Conservation (phyloP, 2,797 vertebrate species). For the Halcyon badia region DNA sequence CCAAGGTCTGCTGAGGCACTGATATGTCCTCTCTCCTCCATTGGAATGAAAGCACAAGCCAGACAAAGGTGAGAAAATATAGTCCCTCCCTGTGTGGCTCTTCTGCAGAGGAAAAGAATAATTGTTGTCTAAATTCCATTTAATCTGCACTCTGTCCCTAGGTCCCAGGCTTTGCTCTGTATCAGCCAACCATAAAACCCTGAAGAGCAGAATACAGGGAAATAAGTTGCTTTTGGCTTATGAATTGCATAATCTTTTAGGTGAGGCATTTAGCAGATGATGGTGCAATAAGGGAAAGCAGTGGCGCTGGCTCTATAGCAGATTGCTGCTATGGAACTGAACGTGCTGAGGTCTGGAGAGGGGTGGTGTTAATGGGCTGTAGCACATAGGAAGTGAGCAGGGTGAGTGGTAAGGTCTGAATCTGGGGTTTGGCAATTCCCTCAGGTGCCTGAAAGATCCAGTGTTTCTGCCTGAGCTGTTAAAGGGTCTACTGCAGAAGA, state of each 20-base stretch:
- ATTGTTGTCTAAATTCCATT: conserved; percentile 7
- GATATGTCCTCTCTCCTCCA: not conserved
- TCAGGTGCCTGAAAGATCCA: not conserved
- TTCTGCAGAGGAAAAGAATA: not conserved
- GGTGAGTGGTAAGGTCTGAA: conserved; percentile 23
- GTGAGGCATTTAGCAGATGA: not conserved
- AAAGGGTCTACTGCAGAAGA: conserved; percentile 15
- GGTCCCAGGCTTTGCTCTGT: not conserved
- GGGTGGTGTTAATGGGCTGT: conserved; percentile 12
- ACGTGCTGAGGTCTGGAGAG: not conserved
- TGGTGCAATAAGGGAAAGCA: not conserved
- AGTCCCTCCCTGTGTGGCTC: not conserved
- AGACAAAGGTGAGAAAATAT: conserved; percentile 39
- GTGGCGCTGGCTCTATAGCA: not conserved
- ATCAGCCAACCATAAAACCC: not conserved
- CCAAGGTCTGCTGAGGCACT: not conserved
- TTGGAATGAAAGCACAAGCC: not conserved
- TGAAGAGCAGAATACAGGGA: not conserved
- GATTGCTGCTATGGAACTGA: fast-evolving
- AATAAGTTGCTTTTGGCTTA: conserved; percentile 46
- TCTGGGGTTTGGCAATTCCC: conserved; percentile 12
- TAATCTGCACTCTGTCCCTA: not conserved
- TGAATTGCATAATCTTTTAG: not conserved
- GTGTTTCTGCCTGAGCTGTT: not conserved
- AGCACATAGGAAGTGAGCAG: not conserved